A percentile compares a stretch with the other conserved stretches of the same genome.
Conservation (phyloP, 2,888 invertebrate species). For the Perithous albicinctus region DNA sequence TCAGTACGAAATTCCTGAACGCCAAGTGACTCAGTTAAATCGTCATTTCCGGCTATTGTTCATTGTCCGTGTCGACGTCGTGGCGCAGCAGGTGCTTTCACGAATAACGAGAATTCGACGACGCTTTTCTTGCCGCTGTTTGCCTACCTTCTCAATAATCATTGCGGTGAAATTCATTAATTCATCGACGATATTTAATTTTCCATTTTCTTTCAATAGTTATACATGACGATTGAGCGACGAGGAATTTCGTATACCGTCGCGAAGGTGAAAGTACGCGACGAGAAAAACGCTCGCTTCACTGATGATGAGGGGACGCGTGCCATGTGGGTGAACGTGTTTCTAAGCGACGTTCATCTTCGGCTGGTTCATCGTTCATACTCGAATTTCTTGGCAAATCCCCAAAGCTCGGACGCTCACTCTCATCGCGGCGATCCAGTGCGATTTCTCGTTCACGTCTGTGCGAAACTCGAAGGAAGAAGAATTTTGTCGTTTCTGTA, state of each 20-base stretch:
- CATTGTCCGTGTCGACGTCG: slow-evolving; percentile 36
- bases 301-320: slow-evolving; percentile 16
- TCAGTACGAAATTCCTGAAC: slow-evolving; percentile 38
- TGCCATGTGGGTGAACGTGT: slow-evolving; percentile 28
- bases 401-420: not conserved
- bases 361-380: slow-evolving; percentile 43
- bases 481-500: not conserved
- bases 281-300: not conserved
- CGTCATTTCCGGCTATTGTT: slow-evolving; percentile 44
- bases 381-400: slow-evolving; percentile 43
- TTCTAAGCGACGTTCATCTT: slow-evolving; percentile 28
- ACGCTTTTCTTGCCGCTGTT: not conserved
- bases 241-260: not conserved
- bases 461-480: not conserved
- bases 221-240: not conserved
- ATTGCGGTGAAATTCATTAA: not conserved
- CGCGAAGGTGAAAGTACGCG: slow-evolving; percentile 13
- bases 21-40: slow-evolving; percentile 45
- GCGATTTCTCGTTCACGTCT: not conserved
- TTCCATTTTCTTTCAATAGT: not conserved
- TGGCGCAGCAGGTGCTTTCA: slow-evolving; percentile 35
- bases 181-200: not conserved
- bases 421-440: not conserved
- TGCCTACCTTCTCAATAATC: not conserved
- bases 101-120: slow-evolving; percentile 14